Conservation (phyloP, 2,113 vertebrate species). For the Coreoperca whiteheadi region DNA sequence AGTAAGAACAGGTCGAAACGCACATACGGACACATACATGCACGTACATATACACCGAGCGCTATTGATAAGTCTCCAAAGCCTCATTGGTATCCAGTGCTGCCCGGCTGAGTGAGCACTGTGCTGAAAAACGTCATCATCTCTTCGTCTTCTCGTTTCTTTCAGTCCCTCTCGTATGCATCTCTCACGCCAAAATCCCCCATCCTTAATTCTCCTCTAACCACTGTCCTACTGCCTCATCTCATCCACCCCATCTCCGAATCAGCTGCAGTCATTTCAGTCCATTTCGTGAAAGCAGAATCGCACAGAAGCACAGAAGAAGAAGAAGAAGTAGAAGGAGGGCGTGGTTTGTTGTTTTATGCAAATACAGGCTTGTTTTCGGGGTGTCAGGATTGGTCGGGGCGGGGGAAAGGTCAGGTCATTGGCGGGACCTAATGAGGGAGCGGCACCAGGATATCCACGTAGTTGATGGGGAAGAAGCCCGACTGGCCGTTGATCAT, state of each 20-base stretch:
- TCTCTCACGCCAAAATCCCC: slow-evolving; percentile 26
- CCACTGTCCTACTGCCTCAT: slow-evolving; percentile 11
- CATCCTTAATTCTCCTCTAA: slow-evolving; percentile 6
- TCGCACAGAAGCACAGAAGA: slow-evolving; percentile 78
- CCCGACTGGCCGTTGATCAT: slow-evolving; percentile 97
- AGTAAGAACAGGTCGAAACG: slow-evolving; percentile 57
- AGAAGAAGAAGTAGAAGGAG: slow-evolving; percentile 60
- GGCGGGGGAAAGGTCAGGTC: slow-evolving; percentile 21
- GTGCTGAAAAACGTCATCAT: slow-evolving; percentile 15
- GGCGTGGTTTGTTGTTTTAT: slow-evolving; percentile 58
- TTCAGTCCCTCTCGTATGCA: slow-evolving; percentile 33
- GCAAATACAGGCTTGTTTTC: slow-evolving; percentile 64
- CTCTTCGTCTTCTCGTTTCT: slow-evolving; percentile 30
- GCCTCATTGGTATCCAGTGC: slow-evolving; percentile 40
- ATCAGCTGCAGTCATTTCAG: slow-evolving; percentile 24
- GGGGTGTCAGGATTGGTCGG: slow-evolving; percentile 46
- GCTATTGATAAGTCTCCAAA: slow-evolving; percentile 34
- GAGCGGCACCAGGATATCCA: slow-evolving; percentile 95
- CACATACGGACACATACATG: slow-evolving; percentile 69
- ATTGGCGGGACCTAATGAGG: slow-evolving; percentile 87
- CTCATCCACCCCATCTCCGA: background rate
- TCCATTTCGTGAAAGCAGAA: slow-evolving; percentile 71
- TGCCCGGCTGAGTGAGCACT: slow-evolving; percentile 19
- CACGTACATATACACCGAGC: slow-evolving; percentile 61
- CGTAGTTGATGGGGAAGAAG: slow-evolving; percentile 98